These are phyloP conservation scores for Standfussiana lucernea DNA, from an alignment of 2,888 invertebrate species.

Conservation along the genomic window DNA sequence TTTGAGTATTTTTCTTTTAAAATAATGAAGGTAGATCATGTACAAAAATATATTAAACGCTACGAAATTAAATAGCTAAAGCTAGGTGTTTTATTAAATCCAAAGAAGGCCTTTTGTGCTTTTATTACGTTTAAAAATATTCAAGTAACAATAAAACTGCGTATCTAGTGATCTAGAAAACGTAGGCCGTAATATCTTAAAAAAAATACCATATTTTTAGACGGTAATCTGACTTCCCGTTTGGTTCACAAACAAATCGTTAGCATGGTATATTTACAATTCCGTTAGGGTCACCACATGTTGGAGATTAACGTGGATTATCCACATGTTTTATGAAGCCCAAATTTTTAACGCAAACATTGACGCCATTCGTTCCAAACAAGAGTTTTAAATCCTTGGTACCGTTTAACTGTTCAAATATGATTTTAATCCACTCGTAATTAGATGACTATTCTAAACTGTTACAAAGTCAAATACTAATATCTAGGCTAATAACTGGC, in stretches of 20 bases:
- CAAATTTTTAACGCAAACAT: constrained; percentile 31
- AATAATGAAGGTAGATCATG: background rate
- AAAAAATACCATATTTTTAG: constrained; percentile 39
- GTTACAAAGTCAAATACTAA: constrained; percentile 24
- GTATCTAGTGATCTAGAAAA: constrained; percentile 29
- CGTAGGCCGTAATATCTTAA: background rate
- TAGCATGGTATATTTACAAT: constrained; percentile 31
- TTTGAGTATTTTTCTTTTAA: background rate
- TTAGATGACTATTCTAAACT: constrained; percentile 18
- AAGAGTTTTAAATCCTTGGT: constrained; percentile 8
- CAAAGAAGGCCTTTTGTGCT: constrained; percentile 6
- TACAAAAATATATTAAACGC: background rate
- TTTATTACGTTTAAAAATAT: constrained; percentile 1
- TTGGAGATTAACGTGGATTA: constrained; percentile 42
- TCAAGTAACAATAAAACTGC: background rate
- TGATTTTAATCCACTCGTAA: constrained; percentile 26
- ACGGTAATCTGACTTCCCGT: constrained; percentile 24
- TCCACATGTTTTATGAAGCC: constrained; percentile 31
- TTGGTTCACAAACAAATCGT: constrained; percentile 20
- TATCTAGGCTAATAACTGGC: constrained; percentile 41
- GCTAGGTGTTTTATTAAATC: background rate
- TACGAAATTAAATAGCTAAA: background rate
- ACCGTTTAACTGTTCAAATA: constrained; percentile 19
- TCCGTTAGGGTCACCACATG: constrained; percentile 31
- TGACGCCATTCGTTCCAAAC: background rate